phyloP scores from a whole-genome alignment of 2,888 invertebrate genomes.

The Sceliomorpha sp. region DNA sequence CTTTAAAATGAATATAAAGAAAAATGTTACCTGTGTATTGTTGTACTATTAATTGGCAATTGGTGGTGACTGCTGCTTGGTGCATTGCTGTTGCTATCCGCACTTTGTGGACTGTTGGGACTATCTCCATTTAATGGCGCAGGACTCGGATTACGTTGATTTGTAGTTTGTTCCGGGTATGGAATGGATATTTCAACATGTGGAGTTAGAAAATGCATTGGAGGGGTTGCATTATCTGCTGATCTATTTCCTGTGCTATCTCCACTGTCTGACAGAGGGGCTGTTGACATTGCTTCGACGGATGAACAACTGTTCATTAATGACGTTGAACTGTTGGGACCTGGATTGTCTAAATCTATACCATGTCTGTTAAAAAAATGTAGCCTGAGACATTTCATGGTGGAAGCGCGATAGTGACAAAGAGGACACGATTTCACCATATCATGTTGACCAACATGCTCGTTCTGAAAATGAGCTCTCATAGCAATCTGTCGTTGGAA shows the following conservation, averaged over 20 bases:
- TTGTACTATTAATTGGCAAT: conserved; percentile 81
- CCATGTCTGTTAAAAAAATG: conserved; percentile 95
- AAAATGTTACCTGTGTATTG: conserved; percentile 74
- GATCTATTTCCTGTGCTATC: conserved; percentile 90
- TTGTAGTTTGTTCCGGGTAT: conserved; percentile 87
- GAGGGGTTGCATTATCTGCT: conserved; percentile 92
- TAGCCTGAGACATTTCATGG: conserved; percentile 93
- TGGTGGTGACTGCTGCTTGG: conserved; percentile 87
- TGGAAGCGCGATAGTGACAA: conserved; percentile 93
- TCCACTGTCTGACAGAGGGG: conserved; percentile 91
- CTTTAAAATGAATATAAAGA: not conserved
- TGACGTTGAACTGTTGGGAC: conserved; percentile 89
- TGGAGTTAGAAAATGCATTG: conserved; percentile 94
- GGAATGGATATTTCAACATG: conserved; percentile 95
- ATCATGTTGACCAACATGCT: conserved; percentile 94
- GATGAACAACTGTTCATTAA: conserved; percentile 84
- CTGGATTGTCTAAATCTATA: conserved; percentile 94
- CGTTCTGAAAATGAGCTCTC: conserved; percentile 96
- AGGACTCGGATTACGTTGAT: conserved; percentile 72
- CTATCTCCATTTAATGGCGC: conserved; percentile 85
- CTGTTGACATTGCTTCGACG: conserved; percentile 85
- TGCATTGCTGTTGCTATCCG: conserved; percentile 88
- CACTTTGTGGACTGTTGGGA: conserved; percentile 90
- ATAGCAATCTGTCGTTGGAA: conserved; percentile 96
- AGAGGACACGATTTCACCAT: conserved; percentile 94